Conservation (phyloP, 2,113 vertebrate genomes). For the Anarhynchus alexandrinus region DNA sequence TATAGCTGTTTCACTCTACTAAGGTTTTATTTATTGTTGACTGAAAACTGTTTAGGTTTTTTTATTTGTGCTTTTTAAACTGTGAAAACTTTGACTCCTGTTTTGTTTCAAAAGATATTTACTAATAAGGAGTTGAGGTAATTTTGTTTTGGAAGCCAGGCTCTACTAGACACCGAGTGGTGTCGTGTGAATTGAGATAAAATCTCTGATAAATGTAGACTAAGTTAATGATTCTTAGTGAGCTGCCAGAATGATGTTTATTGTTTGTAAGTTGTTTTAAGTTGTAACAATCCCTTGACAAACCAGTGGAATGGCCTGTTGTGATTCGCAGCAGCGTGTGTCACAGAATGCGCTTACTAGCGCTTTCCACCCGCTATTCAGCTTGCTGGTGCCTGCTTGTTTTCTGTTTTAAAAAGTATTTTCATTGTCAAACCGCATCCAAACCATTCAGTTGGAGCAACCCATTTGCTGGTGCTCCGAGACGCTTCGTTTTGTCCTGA, state of each 20-base stretch:
- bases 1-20: background rate
- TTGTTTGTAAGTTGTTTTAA: background rate
- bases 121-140: background rate
- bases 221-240: background rate
- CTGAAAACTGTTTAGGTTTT: background rate
- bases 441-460: background rate
- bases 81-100: background rate
- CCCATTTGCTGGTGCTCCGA: background rate
- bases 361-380: slow-evolving; percentile 48
- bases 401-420: slow-evolving; percentile 55
- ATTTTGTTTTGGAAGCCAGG: background rate
- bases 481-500: slow-evolving; percentile 3
- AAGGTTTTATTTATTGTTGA: background rate
- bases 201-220: background rate
- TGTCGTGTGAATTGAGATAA: background rate
- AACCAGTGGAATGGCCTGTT: background rate
- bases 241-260: background rate
- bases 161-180: background rate
- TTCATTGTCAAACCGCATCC: slow-evolving; percentile 25
- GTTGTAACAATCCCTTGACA: background rate
- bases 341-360: slow-evolving; percentile 48
- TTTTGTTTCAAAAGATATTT: background rate
- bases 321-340: slow-evolving; percentile 8
- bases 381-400: slow-evolving; percentile 23
- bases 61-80: background rate